These are phyloP conservation scores for Ptychadena robeensis DNA, from an alignment of 2,797 vertebrate species.

Conservation along the genomic window DNA sequence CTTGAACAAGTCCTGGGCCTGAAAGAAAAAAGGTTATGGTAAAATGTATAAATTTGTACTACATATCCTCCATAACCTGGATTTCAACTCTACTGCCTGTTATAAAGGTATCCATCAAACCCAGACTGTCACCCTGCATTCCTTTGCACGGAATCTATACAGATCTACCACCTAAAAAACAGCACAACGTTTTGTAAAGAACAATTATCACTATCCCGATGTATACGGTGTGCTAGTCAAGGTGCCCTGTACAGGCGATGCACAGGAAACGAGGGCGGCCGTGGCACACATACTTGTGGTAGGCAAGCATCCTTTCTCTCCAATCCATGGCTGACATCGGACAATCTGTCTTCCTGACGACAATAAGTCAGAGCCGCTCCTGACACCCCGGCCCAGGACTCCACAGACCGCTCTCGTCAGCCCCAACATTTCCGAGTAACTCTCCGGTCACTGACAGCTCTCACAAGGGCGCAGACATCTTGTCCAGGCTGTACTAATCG, in stretches of 20 bases:
- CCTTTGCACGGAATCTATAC: no score
- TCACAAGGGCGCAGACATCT: conserved; percentile 51
- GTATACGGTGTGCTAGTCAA: no score
- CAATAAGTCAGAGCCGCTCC: background rate
- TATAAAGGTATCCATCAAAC: no score
- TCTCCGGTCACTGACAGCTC: background rate
- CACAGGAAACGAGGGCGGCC: background rate
- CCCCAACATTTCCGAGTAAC: conserved; percentile 6
- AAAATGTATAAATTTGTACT: no score
- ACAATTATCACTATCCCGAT: no score
- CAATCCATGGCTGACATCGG: background rate
- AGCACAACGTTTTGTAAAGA: no score
- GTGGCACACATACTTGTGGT: background rate
- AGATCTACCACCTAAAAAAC: no score
- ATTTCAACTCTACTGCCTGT: no score
- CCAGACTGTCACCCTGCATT: no score
- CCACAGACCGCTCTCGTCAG: conserved; percentile 14
- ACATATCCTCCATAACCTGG: no score
- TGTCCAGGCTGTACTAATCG: conserved; percentile 23
- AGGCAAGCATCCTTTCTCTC: background rate
- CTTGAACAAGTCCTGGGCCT: conserved; percentile 70
- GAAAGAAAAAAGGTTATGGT: no score
- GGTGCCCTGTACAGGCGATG: background rate
- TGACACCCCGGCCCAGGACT: background rate
- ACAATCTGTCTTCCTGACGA: conserved; percentile 4